These are phyloP conservation scores for Pseudomugil tenellus DNA, from an alignment of 2,797 vertebrate genomes.

Conservation along the genomic window DNA sequence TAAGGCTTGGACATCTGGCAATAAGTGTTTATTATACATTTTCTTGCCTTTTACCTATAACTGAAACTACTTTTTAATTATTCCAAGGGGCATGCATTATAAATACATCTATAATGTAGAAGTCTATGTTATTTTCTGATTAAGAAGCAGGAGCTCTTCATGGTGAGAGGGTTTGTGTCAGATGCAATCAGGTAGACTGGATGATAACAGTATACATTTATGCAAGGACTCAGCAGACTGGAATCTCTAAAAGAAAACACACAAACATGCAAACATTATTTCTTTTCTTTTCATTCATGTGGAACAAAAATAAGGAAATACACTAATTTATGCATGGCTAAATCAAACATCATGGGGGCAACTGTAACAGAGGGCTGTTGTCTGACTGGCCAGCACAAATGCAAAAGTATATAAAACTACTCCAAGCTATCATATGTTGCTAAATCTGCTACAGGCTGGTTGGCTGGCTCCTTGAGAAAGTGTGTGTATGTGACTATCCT, in stretches of 20 bases:
- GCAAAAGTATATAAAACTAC: slow-evolving; percentile 18
- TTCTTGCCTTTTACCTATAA: not conserved
- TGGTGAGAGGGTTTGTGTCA: not conserved
- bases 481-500: not conserved
- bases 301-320: slow-evolving; percentile 25
- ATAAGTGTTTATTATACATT: not conserved
- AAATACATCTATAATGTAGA: not conserved
- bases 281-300: slow-evolving; percentile 8
- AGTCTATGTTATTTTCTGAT: not conserved
- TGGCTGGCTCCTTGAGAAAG: slow-evolving; percentile 12
- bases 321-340: slow-evolving; percentile 17
- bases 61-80: not conserved
- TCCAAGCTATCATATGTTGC: slow-evolving; percentile 8
- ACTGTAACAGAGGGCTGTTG: slow-evolving; percentile 31
- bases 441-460: slow-evolving; percentile 27
- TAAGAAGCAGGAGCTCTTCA: not conserved
- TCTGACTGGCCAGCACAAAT: slow-evolving; percentile 30
- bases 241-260: slow-evolving; percentile 7
- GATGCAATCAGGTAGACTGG: not conserved
- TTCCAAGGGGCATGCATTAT: not conserved
- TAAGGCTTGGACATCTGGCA: no score
- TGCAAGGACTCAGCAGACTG: slow-evolving; percentile 1
- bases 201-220: not conserved
- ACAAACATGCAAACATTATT: no score
- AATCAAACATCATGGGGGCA: slow-evolving; percentile 14